Conservation (phyloP, 2,113 vertebrate genomes). For the Leucosticte australis region DNA sequence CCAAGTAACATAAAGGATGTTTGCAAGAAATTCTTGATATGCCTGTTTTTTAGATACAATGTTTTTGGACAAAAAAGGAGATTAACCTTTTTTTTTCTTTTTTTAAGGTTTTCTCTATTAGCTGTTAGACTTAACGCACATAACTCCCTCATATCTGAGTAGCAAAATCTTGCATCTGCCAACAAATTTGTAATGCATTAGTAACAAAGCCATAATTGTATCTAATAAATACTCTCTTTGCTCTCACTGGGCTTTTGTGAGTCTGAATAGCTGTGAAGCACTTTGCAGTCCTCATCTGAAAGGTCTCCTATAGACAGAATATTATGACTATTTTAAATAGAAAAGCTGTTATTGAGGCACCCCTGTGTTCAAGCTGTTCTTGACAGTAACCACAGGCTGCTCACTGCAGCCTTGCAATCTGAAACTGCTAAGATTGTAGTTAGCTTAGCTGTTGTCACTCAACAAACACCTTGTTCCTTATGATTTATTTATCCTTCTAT, state of each 20-base stretch:
- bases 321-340: slow-evolving; percentile 41
- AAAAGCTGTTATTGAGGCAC: background rate
- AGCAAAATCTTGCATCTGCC: background rate
- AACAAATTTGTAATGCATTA: slow-evolving; percentile 6
- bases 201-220: background rate
- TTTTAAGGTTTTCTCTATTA: background rate
- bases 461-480: slow-evolving; percentile 25
- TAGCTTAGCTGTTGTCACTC: slow-evolving; percentile 7
- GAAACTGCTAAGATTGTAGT: slow-evolving; percentile 7
- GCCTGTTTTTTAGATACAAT: background rate
- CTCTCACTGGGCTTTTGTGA: slow-evolving; percentile 23
- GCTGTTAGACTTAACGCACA: background rate
- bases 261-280: slow-evolving; percentile 17
- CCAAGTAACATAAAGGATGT: background rate
- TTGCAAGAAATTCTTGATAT: background rate
- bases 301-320: background rate
- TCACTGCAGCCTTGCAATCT: background rate
- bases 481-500: slow-evolving; percentile 8
- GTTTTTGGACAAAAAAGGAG: background rate
- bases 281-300: slow-evolving; percentile 24
- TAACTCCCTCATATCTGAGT: background rate
- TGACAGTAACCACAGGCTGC: slow-evolving; percentile 29
- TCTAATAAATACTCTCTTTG: slow-evolving; percentile 4
- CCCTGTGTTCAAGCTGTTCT: slow-evolving; percentile 12
- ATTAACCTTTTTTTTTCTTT: background rate